Percentiles rank a stretch among this genome's conserved stretches.
Evolutionary conservation across 1,140 invertebrate species (phyloP).

Genomic region (Triops cancriformis): DNA sequence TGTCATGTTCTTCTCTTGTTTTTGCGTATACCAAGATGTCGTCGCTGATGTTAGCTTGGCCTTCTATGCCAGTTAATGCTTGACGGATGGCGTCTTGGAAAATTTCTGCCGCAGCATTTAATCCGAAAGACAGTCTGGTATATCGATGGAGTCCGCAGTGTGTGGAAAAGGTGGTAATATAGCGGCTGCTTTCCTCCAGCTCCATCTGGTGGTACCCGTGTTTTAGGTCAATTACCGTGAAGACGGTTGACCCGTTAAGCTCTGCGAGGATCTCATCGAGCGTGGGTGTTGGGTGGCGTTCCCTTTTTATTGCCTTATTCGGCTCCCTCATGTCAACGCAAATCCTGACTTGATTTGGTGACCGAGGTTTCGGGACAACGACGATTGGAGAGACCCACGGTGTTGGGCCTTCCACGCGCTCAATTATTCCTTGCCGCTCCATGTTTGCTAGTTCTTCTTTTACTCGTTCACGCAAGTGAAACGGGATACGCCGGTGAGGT

Average conservation of each 20-base stretch:
- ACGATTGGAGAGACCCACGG: constrained; percentile 36
- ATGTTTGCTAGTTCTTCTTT: constrained; percentile 21
- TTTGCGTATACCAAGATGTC: constrained; percentile 25
- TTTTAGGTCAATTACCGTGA: constrained; percentile 34
- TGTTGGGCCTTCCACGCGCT: constrained; percentile 32
- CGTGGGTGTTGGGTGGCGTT: constrained; percentile 33
- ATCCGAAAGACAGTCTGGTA: constrained; percentile 32
- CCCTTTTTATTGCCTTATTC: constrained; percentile 32
- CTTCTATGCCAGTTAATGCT: too few species aligned
- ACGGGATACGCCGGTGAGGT: constrained; percentile 18
- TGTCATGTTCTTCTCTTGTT: too few species aligned
- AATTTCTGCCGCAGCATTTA: constrained; percentile 30
- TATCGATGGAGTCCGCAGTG: too few species aligned
- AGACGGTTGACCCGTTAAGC: constrained; percentile 32
- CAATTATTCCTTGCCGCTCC: constrained; percentile 31
- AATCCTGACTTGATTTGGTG: constrained; percentile 31
- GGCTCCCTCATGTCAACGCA: constrained; percentile 34
- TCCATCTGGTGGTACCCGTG: too few species aligned
- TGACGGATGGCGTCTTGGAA: too few species aligned
- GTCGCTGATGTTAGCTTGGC: too few species aligned
- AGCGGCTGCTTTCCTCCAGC: too few species aligned
- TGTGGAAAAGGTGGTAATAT: too few species aligned
- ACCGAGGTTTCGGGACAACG: constrained; percentile 34
- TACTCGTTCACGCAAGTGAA: constrained; percentile 17
- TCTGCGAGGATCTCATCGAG: too few species aligned